Base-by-base conservation (phyloP, 1,140 invertebrate species). In the Uloborus diversus region DNA sequence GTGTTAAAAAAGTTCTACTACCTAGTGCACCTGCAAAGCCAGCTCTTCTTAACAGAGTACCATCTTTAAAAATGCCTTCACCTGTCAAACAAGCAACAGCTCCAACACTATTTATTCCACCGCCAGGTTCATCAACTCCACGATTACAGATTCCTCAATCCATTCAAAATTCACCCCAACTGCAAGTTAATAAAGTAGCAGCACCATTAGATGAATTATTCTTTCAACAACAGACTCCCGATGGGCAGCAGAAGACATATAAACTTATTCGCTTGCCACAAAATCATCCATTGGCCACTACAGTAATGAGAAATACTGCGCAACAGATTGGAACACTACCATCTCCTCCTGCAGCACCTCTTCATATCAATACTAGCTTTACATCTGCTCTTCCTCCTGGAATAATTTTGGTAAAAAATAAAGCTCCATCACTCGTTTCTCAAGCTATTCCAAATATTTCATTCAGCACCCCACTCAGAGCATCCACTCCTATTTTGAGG, bases 171-270 rank as follows among this genome's bases (percentile, higher is more conserved):
- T n/a, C n/a, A n/a, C n/a, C n/a, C n/a, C n/a, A n/a, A n/a, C n/a
- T n/a, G n/a, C n/a, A n/a, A n/a, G n/a, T n/a, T n/a, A n/a, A n/a
- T n/a, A n/a, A n/a, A n/a, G n/a, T n/a, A n/a, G n/a, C n/a, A n/a
- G n/a, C n/a, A n/a, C n/a, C 17, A 66, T 49, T 32, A 27, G 61
- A 78, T 30, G 73, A 78, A 57, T 56, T 56, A 13, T 13, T 66
- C n/a, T 25, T 78, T 28, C 73, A 78, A 13, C 73, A 78, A 28
- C 61, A 56, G 17, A 78, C 73, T 23, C 61, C 73, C 27, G 73
- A 78, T 57, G 73, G 73, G 3, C 27, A 66, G 20, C 61, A 78
- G 7, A 78, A 78, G 25, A 65, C 61, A 23, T 78, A 30, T 27
- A 78, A 78, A 32, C 37, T 78, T 33, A 66, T 78, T 3, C 53